Evolutionary conservation across 2,113 vertebrate genomes (phyloP).

Genomic region (Chunga burmeisteri): DNA sequence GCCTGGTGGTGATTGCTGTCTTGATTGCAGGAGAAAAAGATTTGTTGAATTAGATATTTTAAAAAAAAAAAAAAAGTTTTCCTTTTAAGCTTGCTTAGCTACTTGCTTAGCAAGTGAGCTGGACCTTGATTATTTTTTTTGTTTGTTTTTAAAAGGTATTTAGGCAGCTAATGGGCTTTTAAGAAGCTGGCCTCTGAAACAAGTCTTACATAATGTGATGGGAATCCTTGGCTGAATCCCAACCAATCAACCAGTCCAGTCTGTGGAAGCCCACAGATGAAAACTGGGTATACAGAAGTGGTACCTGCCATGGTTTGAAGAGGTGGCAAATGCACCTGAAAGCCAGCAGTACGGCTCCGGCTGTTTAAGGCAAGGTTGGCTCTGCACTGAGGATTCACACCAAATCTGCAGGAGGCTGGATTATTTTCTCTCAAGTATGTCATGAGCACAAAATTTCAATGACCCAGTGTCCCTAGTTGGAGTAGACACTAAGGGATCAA

Average conservation of each 20-base stretch:
- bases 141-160: not conserved
- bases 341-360: not conserved
- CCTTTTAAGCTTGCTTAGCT: not conserved
- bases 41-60: not conserved
- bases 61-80: not conserved
- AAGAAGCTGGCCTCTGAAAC: not conserved
- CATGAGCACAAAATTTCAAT: not conserved
- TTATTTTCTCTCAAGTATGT: not conserved
- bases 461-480: not conserved
- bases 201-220: not conserved
- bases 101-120: not conserved
- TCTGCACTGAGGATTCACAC: not conserved
- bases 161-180: not conserved
- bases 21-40: not conserved
- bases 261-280: not conserved
- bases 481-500: not conserved
- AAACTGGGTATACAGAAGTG: not conserved
- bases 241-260: not conserved
- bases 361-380: not conserved
- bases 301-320: not conserved
- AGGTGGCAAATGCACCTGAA: not conserved
- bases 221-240: slow-evolving; percentile 11
- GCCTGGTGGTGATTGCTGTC: not conserved
- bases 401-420: not conserved
- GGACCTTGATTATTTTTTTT: not conserved